Conservation (phyloP, 2,888 invertebrate genomes). For the Aelia acuminata region DNA sequence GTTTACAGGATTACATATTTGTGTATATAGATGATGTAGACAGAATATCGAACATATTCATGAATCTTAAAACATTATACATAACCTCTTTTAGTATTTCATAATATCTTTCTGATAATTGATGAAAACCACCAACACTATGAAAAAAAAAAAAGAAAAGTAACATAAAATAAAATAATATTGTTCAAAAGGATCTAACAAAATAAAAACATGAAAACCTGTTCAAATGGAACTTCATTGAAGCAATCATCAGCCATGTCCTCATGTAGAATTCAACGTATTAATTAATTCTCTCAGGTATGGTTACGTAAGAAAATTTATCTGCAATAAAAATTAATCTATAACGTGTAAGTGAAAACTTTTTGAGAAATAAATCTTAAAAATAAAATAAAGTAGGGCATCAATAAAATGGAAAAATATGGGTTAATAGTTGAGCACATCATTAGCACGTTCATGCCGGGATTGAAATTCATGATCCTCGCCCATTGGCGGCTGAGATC, state of each 20-base stretch:
- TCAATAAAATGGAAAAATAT: no score
- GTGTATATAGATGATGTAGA: no score
- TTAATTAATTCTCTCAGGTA: background rate
- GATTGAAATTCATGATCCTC: no score
- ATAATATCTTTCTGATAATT: background rate
- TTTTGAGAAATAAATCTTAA: background rate
- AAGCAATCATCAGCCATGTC: conserved; percentile 20
- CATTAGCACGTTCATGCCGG: no score
- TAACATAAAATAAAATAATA: background rate
- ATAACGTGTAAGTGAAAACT: background rate
- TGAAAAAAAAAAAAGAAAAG: no score
- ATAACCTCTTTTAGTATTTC: no score
- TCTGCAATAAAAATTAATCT: background rate
- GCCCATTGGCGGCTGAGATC: no score
- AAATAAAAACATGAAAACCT: conserved; percentile 14
- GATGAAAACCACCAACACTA: background rate
- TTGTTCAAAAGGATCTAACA: background rate
- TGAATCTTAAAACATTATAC: no score
- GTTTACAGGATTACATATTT: no score
- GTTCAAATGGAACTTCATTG: conserved; percentile 23
- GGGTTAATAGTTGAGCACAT: no score
- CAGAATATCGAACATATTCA: no score
- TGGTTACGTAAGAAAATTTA: background rate
- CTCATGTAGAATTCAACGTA: conserved; percentile 22
- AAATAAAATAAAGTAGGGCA: background rate